phyloP scores from a whole-genome alignment of 2,888 invertebrate species.

The Sarcophaga rosellei region DNA sequence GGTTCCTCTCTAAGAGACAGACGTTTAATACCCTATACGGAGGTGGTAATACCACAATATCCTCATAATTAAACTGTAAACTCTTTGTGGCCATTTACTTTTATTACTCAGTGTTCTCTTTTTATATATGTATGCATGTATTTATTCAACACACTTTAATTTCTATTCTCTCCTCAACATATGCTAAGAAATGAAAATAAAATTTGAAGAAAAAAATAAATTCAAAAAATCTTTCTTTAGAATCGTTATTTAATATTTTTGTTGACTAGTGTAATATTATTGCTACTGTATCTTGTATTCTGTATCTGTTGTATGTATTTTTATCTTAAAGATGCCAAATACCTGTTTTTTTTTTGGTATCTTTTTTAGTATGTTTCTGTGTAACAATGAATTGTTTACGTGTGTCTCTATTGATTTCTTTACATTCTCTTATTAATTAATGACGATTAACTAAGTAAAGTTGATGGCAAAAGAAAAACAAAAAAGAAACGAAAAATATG shows the following conservation, averaged over 20 bases:
- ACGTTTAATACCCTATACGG: constrained; percentile 67
- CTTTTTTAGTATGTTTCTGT: background rate
- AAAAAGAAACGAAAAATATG: background rate
- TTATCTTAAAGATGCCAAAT: background rate
- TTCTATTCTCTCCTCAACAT: background rate
- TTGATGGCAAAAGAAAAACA: background rate
- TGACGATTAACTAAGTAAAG: background rate
- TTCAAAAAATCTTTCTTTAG: background rate
- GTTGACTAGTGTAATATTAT: background rate
- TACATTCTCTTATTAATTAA: background rate
- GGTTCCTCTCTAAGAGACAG: constrained; percentile 52
- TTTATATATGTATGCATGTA: background rate
- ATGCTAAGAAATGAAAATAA: constrained; percentile 27
- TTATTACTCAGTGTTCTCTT: background rate
- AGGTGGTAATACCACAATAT: constrained; percentile 64
- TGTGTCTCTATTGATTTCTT: background rate
- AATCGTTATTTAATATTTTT: constrained; percentile 2
- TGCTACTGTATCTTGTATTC: background rate
- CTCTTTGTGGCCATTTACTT: background rate
- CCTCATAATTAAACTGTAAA: constrained; percentile 62
- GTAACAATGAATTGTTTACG: background rate
- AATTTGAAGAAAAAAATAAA: no score
- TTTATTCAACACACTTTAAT: no score
- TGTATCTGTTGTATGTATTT: background rate
- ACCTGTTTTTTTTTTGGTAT: background rate